A percentile compares a stretch with the other conserved stretches of the same genome.
These are phyloP conservation scores for Pelecanoides urinatrix DNA, from an alignment of 2,113 vertebrate species.

Conservation along the genomic window DNA sequence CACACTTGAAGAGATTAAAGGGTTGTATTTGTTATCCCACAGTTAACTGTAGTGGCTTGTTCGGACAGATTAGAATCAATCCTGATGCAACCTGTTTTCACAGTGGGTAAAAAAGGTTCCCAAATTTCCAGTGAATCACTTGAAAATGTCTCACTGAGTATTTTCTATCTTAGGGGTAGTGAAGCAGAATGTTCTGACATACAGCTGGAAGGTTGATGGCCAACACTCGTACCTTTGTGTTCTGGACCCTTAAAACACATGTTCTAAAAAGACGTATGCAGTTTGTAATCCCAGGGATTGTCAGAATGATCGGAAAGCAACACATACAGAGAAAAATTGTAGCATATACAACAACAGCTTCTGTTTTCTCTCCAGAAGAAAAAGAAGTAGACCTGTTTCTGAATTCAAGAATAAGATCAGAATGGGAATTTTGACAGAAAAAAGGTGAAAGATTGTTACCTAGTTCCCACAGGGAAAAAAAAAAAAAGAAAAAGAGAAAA, in stretches of 20 bases:
- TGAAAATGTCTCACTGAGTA: not conserved
- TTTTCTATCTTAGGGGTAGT: not conserved
- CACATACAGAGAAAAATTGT: not conserved
- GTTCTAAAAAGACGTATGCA: not conserved
- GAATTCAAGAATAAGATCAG: not conserved
- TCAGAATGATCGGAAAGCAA: fast-evolving
- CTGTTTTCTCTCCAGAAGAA: not conserved
- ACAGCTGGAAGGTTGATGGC: not conserved
- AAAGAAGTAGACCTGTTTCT: not conserved
- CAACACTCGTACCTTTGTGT: not conserved
- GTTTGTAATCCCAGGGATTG: not conserved
- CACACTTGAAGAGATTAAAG: not conserved
- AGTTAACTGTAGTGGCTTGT: not conserved
- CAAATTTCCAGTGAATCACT: not conserved
- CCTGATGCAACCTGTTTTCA: not conserved
- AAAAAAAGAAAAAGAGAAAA: fast-evolving
- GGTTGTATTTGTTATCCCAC: not conserved
- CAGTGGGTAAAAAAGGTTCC: not conserved
- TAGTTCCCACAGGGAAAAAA: not conserved
- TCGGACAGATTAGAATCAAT: not conserved
- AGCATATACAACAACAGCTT: not conserved
- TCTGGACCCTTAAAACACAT: not conserved
- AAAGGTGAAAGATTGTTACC: not conserved
- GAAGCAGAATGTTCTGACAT: not conserved
- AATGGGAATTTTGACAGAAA: not conserved